Evolutionary conservation across 2,888 invertebrate genomes (phyloP), one percentile per base, ranked within the genome.

Genomic region (Stenichneumon culpator): DNA sequence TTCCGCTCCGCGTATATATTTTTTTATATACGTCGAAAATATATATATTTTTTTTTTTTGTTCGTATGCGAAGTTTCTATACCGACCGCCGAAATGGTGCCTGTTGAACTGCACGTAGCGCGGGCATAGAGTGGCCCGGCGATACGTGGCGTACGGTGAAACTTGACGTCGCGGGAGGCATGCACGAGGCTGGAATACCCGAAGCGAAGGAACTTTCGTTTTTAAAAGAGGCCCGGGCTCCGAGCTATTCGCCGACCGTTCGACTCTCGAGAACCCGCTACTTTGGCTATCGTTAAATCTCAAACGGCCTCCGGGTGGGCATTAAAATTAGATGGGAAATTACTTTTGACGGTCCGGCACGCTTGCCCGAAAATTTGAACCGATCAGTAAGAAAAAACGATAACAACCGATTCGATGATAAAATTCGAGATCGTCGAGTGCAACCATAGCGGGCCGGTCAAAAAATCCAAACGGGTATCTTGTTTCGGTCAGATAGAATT

Each of bases 141-240:
- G 82, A 82, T 79, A 83, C 72, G 79, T 80, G 79, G 36, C 36
- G 36, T 22, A 54, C 60, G 90, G 93, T 93, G 93, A 93, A 93
- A 93, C 93, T 93, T 60, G 88, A 77, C 87, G 86, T 70, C 78
- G 75, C 86, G 87, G 87, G 79, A 79, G 73, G 60, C 82, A 69
- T 57, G 86, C 86, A 92, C 93, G 92, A 90, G 92, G 78, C 80
- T 89, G 88, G 93, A 92, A 93, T 93, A 93, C 90, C 87, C 91
- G 90, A 93, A 88, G 90, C 91, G 91, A 86, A 87, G 79, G 87
- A 87, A 92, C 92, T 92, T 92, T 92, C 92, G 90, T 90, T 92
- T 91, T 91, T 92, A 88, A 90, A 88, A 88, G 88, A 89, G 86
- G 80, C 68, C 82, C 82, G 65, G 78, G 75, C 69, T 70, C 54